Evolutionary conservation across 2,113 vertebrate species (phyloP).

Genomic region (Corydoras maculifer): DNA sequence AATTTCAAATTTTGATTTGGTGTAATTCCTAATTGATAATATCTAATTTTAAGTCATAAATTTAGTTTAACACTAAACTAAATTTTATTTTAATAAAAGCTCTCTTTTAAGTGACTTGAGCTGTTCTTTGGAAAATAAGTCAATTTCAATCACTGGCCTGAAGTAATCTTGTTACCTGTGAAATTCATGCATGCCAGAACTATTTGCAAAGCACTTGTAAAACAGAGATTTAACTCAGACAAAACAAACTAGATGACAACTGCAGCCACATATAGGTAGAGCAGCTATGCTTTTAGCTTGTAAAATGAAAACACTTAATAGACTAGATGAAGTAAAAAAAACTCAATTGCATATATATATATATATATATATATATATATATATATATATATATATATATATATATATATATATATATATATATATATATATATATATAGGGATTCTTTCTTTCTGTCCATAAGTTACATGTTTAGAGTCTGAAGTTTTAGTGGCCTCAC

Average conservation of each 20-base stretch:
- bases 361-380: no score
- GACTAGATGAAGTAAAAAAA: no score
- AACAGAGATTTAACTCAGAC: slow-evolving; percentile 34
- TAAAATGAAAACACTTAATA: no score
- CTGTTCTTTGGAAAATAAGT: slow-evolving; percentile 76
- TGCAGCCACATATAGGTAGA: background rate
- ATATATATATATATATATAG: no score
- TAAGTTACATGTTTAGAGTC: background rate
- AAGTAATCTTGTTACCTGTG: slow-evolving; percentile 92
- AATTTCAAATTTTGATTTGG: background rate
- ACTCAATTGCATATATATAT: no score
- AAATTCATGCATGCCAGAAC: slow-evolving; percentile 87
- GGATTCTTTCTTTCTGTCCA: slow-evolving; percentile 3
- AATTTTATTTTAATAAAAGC: slow-evolving; percentile 61
- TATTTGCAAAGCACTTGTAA: slow-evolving; percentile 76
- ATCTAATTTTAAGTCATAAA: slow-evolving; percentile 21
- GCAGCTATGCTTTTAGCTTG: no score
- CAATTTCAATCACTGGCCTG: slow-evolving; percentile 89
- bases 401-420: no score
- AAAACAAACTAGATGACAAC: slow-evolving; percentile 32
- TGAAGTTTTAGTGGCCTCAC: background rate
- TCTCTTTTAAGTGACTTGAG: slow-evolving; percentile 81
- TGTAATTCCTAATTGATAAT: slow-evolving; percentile 7
- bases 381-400: no score
- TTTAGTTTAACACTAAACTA: slow-evolving; percentile 22